Conservation (phyloP, 2,113 vertebrate species). For the Morone saxatilis region DNA sequence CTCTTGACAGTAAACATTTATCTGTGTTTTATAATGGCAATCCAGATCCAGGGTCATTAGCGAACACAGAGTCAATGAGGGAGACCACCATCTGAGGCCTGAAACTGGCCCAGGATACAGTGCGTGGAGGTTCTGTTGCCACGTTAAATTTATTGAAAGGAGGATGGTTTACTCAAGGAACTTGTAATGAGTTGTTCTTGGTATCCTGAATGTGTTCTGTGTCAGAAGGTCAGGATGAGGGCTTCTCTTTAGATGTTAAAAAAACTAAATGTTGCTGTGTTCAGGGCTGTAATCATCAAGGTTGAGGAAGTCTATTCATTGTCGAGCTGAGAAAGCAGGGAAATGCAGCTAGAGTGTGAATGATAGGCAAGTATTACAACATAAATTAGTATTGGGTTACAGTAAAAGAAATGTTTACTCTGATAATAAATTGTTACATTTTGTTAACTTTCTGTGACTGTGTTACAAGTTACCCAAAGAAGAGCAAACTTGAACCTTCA, state of each 20-base stretch:
- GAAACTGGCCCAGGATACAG: neutral
- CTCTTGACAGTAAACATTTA: conserved; percentile 76
- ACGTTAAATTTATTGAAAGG: conserved; percentile 19
- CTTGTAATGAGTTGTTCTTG: conserved; percentile 41
- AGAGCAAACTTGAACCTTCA: too few species aligned
- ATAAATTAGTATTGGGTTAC: neutral
- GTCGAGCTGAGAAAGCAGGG: neutral
- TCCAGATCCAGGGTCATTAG: conserved; percentile 66
- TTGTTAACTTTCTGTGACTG: neutral
- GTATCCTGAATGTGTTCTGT: conserved; percentile 23
- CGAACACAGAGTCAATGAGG: conserved; percentile 36
- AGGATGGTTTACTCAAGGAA: conserved; percentile 41
- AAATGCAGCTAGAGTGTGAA: neutral
- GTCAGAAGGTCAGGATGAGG: conserved; percentile 32
- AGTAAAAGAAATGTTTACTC: neutral
- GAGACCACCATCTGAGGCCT: conserved; percentile 66
- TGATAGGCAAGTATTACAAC: neutral
- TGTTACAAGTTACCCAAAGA: too few species aligned
- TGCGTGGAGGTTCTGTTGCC: conserved; percentile 30
- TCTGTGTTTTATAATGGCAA: conserved; percentile 59
- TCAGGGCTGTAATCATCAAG: neutral
- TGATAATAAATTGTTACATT: neutral
- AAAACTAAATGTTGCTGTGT: neutral
- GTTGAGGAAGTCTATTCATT: neutral
- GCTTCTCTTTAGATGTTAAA: neutral